Evolutionary conservation across 2,113 vertebrate species (phyloP), one percentile per base, ranked within the genome.

Genomic region (Corvus moneduloides): DNA sequence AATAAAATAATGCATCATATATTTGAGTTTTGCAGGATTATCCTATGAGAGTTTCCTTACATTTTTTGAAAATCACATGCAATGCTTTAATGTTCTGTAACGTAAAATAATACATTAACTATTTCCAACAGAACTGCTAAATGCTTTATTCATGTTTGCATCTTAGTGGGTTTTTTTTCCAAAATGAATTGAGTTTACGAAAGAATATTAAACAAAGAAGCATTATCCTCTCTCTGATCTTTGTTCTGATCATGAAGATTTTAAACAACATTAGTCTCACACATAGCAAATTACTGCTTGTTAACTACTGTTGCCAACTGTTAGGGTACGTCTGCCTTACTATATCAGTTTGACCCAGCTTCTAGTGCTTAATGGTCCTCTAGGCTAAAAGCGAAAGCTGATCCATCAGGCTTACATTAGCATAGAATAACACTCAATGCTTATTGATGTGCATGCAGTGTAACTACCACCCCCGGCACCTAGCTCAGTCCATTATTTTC

Each of bases 401-500:
- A 98, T 99, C 98, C 98, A 99, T 99, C 98, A 99, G 98, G 98
- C 98, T 98, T 98, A 97, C 98, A 99, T 99, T 99, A 99, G 98
- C 98, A 98, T 98, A 98, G 98, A 98, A 97, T 98, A 98, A 98
- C 97, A 98, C 98, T 98, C 97, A 93, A 97, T 97, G 98, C 98
- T 98, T 99, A 99, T 97, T 98, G 98, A 98, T 98, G 98, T 98
- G 98, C 94, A 96, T 94, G 96, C 97, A 97, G 97, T 97, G 96
- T 95, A 98, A 98, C 98, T 97, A 97, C 98, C 97, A 97, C 97
- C 97, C 97, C 98, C 95, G 97, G 97, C 98, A 97, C 95, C 97
- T 87, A 97, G 98, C 97, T 98, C 97, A 96, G 96, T 98, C 97
- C 98, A 98, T 98, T 98, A 98, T 98, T 98, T 98, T 98, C 98